A percentile compares a stretch with the other conserved stretches of the same genome.
Conservation (phyloP, 2,113 vertebrate genomes). For the Alligator sinensis region DNA sequence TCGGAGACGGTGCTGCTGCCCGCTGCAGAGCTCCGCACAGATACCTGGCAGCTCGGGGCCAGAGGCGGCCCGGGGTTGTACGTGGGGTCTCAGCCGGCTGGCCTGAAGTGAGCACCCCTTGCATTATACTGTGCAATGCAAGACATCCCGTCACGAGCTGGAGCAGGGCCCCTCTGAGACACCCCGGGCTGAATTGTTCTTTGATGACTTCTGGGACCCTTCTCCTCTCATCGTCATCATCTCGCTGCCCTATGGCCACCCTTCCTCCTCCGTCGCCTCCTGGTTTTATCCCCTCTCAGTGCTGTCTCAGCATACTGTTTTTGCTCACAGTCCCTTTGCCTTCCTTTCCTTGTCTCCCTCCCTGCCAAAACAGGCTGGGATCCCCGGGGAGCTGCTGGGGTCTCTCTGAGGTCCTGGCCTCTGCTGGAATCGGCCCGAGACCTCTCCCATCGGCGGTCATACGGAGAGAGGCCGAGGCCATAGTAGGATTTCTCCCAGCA, state of each 20-base stretch:
- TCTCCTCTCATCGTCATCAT: not conserved
- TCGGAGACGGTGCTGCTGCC: no score
- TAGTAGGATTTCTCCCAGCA: not conserved
- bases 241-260: slow-evolving; percentile 3
- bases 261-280: slow-evolving; percentile 46
- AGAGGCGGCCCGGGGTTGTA: no score
- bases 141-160: no score
- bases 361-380: not conserved
- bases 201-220: not conserved
- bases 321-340: not conserved
- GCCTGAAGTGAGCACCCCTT: no score
- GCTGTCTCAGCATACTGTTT: not conserved
- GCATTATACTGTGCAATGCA: no score
- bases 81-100: no score
- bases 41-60: no score
- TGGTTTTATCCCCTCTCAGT: slow-evolving; percentile 38
- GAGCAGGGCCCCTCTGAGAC: no score
- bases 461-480: not conserved
- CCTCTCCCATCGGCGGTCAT: not conserved
- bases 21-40: no score
- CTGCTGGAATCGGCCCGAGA: not conserved
- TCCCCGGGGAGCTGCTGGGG: no score
- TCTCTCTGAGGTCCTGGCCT: not conserved
- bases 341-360: not conserved
- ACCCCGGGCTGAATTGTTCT: not conserved